Evolutionary conservation across 2,797 vertebrate species (phyloP), one percentile per base, ranked within the genome.

Genomic region (Esox masquinongy): DNA sequence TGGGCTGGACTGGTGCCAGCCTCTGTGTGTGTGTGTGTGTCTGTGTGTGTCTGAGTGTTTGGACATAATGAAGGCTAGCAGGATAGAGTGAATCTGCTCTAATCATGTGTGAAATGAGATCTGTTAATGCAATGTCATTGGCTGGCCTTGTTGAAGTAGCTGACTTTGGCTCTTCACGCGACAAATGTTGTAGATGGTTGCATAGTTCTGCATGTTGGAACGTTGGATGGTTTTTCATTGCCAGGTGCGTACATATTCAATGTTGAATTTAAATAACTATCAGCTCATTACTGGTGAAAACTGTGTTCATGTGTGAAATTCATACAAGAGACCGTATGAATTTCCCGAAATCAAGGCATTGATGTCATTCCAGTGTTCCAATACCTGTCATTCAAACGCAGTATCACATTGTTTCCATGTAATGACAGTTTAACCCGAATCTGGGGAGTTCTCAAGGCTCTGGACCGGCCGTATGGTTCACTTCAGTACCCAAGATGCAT

Each of bases 71-170:
- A 26, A 67, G 70, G 63, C 49, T 75, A 49, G 51, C 7, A 51
- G 49, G 49, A 11, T 56, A 76, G 70, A 70, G 53, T 4, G 49
- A 78, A 74, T 31, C 64, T 74, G 16, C 68, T 76, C 66, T 82
- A 82, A 84, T 78, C 74, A 73, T 69, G 80, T 79, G 77, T 90
- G 83, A 86, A 85, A 86, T 34, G 12, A 84, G 80, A 79, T 83
- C 61, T 0, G 50, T 64, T 74, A 73, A 75, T 73, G 69, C 29
- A 0, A 56, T 56, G 68, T 12, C 63, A n/a, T 68, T 22, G 22
- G 73, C 11, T 74, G 16, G 12, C 43, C n/a, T 61, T 61, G 24
- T 24, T 61, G 22, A 24, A 61, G 26, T 67, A 34, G 64, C 6
- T 34, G 64, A 6, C 26, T 34, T 67, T 2, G 16, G 6, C 64